Base-by-base conservation (phyloP, 1,140 invertebrate species). In the Propsilocerus akamusi region DNA sequence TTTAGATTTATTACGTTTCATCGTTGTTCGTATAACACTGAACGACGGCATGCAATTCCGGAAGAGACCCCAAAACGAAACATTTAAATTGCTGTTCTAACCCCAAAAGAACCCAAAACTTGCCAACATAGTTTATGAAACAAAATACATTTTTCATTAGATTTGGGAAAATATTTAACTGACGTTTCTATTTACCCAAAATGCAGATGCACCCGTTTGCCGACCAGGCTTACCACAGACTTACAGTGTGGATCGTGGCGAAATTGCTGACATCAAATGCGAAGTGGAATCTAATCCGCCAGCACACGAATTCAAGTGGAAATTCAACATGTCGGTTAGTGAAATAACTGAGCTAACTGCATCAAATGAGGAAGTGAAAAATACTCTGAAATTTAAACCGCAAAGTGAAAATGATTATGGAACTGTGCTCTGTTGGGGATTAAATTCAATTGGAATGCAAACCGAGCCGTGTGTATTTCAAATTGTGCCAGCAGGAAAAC, bases 401-500 rank as follows among this genome's bases (percentile, higher is more conserved):
- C 23, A 47, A 25, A 47, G 14, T 3, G 77, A 81, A 56, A 46
- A 72, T 26, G 80, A 84, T 59, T 83, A 81, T 52, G 80, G 82
- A 0, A 77, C 75, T 2, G 60, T 85, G 3, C 68, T 79, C 3
- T 86, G 81, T 57, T 80, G 77, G 74, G 81, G 76, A 0, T 68
- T 60, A 50, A 84, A 84, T 57, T 72, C 74, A 50, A 73, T 80
- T 30, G 81, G 81, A 12, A 61, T 64, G 8, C 79, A 82, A 58
- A 68, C 68, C 49, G 72, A 77, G 26, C 80, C 81, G 0, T 86
- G 82, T 57, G 71, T 80, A 17, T 84, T 75, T 55, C 75, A 78
- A 55, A 72, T 86, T 47, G 77, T 81, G 52, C 80, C 81, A 17
- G 78, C 78, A 52, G 78, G 79, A 81, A 79, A 76, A 52, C 83